Base-by-base conservation (phyloP, 2,888 invertebrate species). In the Sarcophaga rosellei region DNA sequence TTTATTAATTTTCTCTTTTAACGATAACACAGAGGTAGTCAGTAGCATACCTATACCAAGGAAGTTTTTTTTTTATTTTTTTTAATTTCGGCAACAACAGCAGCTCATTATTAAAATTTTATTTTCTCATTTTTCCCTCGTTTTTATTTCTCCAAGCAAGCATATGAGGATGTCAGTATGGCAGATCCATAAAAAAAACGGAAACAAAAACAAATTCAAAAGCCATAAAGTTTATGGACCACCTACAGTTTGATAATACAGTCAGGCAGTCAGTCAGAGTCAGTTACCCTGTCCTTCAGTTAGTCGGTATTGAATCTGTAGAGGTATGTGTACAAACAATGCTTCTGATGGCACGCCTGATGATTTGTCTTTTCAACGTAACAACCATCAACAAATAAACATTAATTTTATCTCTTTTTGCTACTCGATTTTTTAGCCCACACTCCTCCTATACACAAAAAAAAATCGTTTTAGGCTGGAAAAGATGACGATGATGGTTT, bases 301-400 rank as follows among this genome's bases (percentile, higher is more conserved):
- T 45, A 62, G 45, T 15, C 45, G 15, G 45, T n/a, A 45, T 15
- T 66, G 21, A 35, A 44, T 73, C 61, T 73, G 25, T 21, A 72
- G 4, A 3, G 21, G 44, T 74, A 21, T 21, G 45, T 59, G 44
- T 44, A 65, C 53, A 12, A 6, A 35, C 35, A 35, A 35, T 35
- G 35, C 35, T 35, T 35, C 6, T 1, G 35, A 75, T 59, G 69
- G 23, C 59, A 81, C 61, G 69, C 69, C 86, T 78, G 70, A 81
- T 81, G 84, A 86, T 86, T 81, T 86, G 86, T 75, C 86, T 84
- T 86, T 84, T 86, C 78, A 86, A 84, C 86, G 78, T 68, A 81
- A 84, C 84, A 86, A 84, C 86, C 86, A 78, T 86, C 86, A 86
- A 78, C 86, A 86, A 86, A 86, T 84, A 86, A 84, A 86, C 78